Base-by-base conservation (phyloP, 2,797 vertebrate genomes). In the Tamandua tetradactyla region DNA sequence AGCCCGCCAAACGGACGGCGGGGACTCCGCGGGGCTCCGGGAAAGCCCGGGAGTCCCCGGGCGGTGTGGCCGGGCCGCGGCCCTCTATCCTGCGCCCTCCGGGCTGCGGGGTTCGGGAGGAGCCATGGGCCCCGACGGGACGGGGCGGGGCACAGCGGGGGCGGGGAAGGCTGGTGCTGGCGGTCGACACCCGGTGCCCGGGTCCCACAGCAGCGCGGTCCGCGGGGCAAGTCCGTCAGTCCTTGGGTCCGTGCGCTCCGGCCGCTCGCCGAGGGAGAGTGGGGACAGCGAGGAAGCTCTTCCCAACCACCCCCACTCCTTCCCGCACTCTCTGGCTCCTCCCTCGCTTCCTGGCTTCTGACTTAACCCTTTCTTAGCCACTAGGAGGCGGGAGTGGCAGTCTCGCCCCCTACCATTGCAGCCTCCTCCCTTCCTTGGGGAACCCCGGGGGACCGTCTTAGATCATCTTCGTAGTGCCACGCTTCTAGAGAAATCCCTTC, bases 101-200 rank as follows among this genome's bases (percentile, higher is more conserved):
- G 89, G 97, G 92, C 87, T 89, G 72, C 89, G 87, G 74, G 87
- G 91, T 91, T 95, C 96, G 6, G 89, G 89, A 87, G 96, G 87
- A 97, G 97, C 97, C 96, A 97, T 97, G 35, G 79, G 96, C 94
- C 93, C 95, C 97, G 97, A 97, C 97, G 96, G 96, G 94, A 94
- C 95, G 88, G 94, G 94, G 88, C 93, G 66, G 96, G 95, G 94
- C 96, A 37, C 74, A 66, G 42, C 91, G 35, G 69, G 69, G 79
- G 47, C 64, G 44, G 40, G 89, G 84, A 55, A 80, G 91, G 85
- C 37, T 62, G 55, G 95, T n/a, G 78, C 91, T 42, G 85, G 96
- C 94, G 35, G 95, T 87, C 93, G 80, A 75, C 68, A 64, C 69
- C 74, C 1, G 13, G 82, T 15, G 85, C 80, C 79, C 49, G 94